phyloP scores from a whole-genome alignment of 2,888 invertebrate species.

The Microctonus brassicae region DNA sequence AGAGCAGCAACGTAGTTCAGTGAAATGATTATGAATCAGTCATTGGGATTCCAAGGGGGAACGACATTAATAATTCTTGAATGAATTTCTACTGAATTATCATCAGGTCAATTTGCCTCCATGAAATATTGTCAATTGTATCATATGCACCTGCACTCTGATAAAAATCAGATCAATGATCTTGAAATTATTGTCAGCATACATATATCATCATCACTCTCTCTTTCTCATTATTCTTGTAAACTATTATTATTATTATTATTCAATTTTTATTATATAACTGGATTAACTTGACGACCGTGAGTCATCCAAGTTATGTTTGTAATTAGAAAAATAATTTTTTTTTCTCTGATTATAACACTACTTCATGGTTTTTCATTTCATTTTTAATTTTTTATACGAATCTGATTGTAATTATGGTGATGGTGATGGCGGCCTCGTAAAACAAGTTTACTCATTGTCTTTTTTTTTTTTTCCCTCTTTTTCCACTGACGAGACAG shows the following conservation, averaged over 20 bases:
- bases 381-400: background rate
- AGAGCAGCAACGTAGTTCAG: background rate
- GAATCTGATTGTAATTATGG: background rate
- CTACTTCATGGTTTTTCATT: background rate
- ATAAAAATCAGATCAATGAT: background rate
- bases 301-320: background rate
- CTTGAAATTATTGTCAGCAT: background rate
- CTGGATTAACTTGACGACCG: too few relatives aligned
- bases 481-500: background rate
- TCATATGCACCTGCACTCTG: background rate
- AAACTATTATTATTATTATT: background rate
- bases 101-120: background rate
- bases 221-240: background rate
- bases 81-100: background rate
- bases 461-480: background rate
- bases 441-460: slow-evolving; percentile 28
- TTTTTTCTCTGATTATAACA: background rate
- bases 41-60: background rate
- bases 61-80: background rate
- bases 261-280: background rate
- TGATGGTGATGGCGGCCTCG: background rate
- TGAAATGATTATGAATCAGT: slow-evolving; percentile 11
- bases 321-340: background rate
- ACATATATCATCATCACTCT: background rate
- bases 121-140: background rate